Conservation (phyloP, 2,113 vertebrate species). For the Platysteira castanea region DNA sequence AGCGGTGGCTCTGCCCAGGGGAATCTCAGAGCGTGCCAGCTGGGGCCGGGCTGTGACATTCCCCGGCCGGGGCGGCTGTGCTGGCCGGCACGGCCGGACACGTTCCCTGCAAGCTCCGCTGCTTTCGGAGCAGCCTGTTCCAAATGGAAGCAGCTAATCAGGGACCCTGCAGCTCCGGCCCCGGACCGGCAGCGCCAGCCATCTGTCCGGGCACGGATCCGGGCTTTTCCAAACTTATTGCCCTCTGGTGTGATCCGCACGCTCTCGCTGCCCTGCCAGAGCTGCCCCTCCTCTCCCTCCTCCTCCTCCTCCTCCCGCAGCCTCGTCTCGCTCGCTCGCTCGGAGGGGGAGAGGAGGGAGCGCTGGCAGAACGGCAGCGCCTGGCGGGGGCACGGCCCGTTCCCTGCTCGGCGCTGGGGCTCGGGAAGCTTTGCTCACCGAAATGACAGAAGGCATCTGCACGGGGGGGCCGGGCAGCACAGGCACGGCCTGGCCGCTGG, state of each 20-base stretch:
- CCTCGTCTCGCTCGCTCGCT: neutral
- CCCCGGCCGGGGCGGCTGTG: neutral
- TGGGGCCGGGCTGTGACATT: fast-evolving
- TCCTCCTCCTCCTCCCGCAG: neutral
- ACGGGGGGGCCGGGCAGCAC: conserved; percentile 88
- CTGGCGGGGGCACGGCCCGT: neutral
- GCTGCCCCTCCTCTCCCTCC: neutral
- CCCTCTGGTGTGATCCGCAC: neutral
- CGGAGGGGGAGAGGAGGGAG: neutral
- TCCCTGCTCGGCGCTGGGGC: neutral
- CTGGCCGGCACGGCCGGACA: neutral
- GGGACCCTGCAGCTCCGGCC: conserved; percentile 45
- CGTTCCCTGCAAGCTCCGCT: conserved; percentile 20
- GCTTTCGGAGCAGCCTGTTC: neutral
- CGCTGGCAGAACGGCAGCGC: neutral
- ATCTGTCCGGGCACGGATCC: conserved; percentile 56
- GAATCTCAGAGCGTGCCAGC: fast-evolving
- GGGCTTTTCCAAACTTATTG: neutral
- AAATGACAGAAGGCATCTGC: conserved; percentile 96
- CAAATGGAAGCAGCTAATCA: conserved; percentile 62
- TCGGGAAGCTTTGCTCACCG: conserved; percentile 76
- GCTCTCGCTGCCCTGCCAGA: neutral
- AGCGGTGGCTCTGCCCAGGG: neutral
- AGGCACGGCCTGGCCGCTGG: conserved; percentile 90
- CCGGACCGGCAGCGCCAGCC: conserved; percentile 25